phyloP scores from a whole-genome alignment of 2,888 invertebrate genomes.

The Eretmocerus hayati region DNA sequence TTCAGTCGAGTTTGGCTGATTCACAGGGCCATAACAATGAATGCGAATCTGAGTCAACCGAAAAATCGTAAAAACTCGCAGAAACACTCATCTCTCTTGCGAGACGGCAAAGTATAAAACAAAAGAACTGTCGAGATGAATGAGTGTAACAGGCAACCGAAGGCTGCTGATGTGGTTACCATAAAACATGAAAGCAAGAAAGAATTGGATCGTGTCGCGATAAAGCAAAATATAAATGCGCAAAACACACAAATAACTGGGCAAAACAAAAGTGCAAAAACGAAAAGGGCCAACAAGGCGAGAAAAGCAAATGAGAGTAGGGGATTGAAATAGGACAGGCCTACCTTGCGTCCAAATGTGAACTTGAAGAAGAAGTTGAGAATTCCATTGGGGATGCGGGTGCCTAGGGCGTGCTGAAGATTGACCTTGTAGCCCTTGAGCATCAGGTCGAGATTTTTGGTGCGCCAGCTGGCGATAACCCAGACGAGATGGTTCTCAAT shows the following conservation, averaged over 20 bases:
- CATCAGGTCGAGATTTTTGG: constrained; percentile 78
- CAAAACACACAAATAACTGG: constrained; percentile 3
- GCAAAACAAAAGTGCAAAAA: constrained; percentile 6
- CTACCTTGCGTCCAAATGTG: constrained; percentile 77
- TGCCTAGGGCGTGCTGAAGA: constrained; percentile 80
- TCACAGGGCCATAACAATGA: too few relatives aligned
- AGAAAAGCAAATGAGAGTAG: background rate
- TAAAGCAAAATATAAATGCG: background rate
- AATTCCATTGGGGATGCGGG: constrained; percentile 78
- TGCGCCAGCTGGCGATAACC: constrained; percentile 88
- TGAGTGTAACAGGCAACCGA: too few relatives aligned
- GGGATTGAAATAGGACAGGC: constrained; percentile 17
- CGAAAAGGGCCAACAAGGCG: constrained; percentile 4
- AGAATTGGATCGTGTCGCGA: background rate
- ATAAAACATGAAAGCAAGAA: too few relatives aligned
- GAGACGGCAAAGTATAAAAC: too few relatives aligned
- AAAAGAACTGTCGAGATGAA: too few relatives aligned
- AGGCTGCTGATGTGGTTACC: too few relatives aligned
- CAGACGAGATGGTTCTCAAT: constrained; percentile 89
- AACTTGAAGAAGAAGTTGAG: constrained; percentile 87
- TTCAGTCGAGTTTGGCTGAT: too few relatives aligned
- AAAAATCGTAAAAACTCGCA: too few relatives aligned
- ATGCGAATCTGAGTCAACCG: too few relatives aligned
- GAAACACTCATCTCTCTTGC: too few relatives aligned
- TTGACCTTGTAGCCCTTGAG: constrained; percentile 88